Percentiles rank a stretch among this genome's conserved stretches.
These are phyloP conservation scores for Drosophila erecta DNA, from an alignment of 1,140 invertebrate species.

Conservation along the genomic window DNA sequence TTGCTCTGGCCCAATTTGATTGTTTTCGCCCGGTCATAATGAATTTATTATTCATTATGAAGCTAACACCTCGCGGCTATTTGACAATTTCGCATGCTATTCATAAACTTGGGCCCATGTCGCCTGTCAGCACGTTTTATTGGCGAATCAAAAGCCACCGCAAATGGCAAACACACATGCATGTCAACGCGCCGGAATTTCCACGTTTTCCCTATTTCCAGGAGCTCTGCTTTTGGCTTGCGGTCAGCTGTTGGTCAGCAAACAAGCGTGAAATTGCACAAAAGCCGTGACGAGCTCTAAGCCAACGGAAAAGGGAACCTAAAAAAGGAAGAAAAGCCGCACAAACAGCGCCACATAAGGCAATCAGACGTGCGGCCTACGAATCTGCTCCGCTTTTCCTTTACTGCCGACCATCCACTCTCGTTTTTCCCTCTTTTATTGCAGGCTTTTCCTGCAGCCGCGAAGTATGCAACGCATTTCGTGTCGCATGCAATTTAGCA, in stretches of 20 bases:
- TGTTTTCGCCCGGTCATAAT: constrained; percentile 25
- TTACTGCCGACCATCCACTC: constrained; percentile 13
- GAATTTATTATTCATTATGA: constrained; percentile 46
- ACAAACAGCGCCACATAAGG: constrained; percentile 55
- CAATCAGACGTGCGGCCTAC: constrained; percentile 76
- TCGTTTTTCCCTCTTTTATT: constrained; percentile 30
- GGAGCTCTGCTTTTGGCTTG: constrained; percentile 59
- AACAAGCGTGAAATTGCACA: constrained; percentile 82
- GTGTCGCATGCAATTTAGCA: constrained; percentile 23
- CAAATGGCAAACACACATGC: constrained; percentile 31
- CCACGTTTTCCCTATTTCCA: background rate
- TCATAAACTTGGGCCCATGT: constrained; percentile 26
- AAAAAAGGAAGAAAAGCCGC: background rate
- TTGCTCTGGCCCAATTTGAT: constrained; percentile 22
- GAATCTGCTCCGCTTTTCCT: constrained; percentile 29
- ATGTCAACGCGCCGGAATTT: background rate
- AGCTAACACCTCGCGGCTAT: constrained; percentile 15
- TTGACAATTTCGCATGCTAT: constrained; percentile 42
- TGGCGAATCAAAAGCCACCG: constrained; percentile 57
- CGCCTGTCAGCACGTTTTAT: constrained; percentile 54
- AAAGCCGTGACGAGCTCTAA: constrained; percentile 63
- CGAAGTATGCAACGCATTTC: constrained; percentile 36
- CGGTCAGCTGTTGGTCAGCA: constrained; percentile 75
- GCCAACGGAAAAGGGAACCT: constrained; percentile 14
- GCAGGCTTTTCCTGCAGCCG: constrained; percentile 13